phyloP scores from a whole-genome alignment of 1,140 invertebrate species.

The Drosophila tsacasi region DNA sequence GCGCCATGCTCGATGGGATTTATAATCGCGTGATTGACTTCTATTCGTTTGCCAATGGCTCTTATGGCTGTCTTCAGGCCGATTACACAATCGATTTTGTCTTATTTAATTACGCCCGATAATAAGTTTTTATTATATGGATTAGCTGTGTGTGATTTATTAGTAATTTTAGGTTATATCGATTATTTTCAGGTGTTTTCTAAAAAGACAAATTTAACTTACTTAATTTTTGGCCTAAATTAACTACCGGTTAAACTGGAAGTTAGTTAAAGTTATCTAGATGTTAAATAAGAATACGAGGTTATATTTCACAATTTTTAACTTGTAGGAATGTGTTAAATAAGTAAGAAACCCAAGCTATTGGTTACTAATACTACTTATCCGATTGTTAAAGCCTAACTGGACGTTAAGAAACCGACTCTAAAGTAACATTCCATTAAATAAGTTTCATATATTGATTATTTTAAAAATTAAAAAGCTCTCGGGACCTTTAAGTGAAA shows the following conservation, averaged over 20 bases:
- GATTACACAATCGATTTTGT: conserved; percentile 7
- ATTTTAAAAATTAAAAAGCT: not conserved
- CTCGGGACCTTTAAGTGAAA: not conserved
- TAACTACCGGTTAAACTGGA: too few relatives aligned
- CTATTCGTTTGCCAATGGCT: not conserved
- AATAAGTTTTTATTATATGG: not conserved
- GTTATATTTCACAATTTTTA: not conserved
- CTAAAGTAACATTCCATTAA: not conserved
- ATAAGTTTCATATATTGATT: not conserved
- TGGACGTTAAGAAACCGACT: not conserved
- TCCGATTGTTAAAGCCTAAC: not conserved
- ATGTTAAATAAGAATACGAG: too few relatives aligned
- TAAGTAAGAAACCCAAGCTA: not conserved
- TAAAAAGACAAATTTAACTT: not conserved
- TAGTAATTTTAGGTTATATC: too few relatives aligned
- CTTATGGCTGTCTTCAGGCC: not conserved
- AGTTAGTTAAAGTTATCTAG: not conserved
- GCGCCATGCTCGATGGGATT: conserved; percentile 5
- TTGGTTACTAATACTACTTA: not conserved
- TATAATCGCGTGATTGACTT: conserved; percentile 11
- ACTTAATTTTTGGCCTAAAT: not conserved
- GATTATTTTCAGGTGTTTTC: not conserved
- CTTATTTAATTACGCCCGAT: not conserved
- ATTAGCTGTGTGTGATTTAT: too few relatives aligned
- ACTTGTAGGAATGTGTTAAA: not conserved